Evolutionary conservation across 1,140 invertebrate genomes (phyloP), one percentile per base, ranked within the genome.

Genomic region (Cotesia glomerata): DNA sequence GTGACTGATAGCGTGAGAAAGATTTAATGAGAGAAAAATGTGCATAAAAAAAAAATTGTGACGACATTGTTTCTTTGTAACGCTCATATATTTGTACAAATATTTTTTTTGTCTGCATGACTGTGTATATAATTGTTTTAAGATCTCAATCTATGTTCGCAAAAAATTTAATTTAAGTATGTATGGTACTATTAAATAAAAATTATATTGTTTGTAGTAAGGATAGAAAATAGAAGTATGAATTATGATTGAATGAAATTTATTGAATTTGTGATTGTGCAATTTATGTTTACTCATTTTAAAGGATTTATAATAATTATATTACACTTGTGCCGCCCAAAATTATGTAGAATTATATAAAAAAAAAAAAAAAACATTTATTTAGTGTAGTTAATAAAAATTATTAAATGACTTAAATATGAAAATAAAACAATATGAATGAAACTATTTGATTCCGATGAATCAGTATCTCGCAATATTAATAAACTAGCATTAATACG

Each of bases 231-330:
- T 56, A 13, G 56, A 58, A 68, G 34, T 26, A 58, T 35, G 39
- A 26, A 11, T 8, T 9, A 26, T 18, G 49, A 66, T 26, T 66
- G 32, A 18, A 52, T 26, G 8, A 68, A 14, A 35, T 35, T 18
- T 34, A 39, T 26, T n/a, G 39, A 32, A 52, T 18, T 34, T 18
- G 58, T 39, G 16, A 69, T 69, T 49, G 67, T 69, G 67, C 67
- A 69, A 69, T 69, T 61, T 11, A 69, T 69, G 34, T 49, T 68
- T 69, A 69, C 67, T 69, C 67, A 69, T 69, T 59, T 59, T 61
- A 61, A 45, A 59, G 18, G 13, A 39, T 59, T 49, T 69, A 69
- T 45, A 59, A 71, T 71, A 52, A 63, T 58, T 69, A 69, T 61
- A 71, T 62, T 35, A 62, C 56, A 71, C 36, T 51, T 61, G 58